Evolutionary conservation across 2,888 invertebrate species (phyloP).

Genomic region (Lysandra bellargus): DNA sequence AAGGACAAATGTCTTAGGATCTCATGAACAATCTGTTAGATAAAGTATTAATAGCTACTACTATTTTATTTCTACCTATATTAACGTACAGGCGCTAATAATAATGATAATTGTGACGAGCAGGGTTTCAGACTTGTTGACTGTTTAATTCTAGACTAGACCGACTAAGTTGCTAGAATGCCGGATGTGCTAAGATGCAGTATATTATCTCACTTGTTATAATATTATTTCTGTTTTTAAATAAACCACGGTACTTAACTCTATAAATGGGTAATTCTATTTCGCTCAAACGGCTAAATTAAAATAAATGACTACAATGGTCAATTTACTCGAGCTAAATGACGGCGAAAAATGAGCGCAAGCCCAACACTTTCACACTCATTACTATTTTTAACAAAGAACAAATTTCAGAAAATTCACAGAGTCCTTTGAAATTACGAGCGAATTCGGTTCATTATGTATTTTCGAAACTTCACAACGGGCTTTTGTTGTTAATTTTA

Average conservation of each 20-base stretch:
- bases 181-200: too few species aligned
- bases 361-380: slow-evolving; percentile 8
- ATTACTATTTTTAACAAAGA: slow-evolving; percentile 26
- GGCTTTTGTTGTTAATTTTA: slow-evolving; percentile 1
- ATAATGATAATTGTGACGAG: too few species aligned
- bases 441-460: slow-evolving; percentile 19
- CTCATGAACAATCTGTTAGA: not conserved
- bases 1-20: not conserved
- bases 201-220: too few species aligned
- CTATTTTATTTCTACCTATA: too few species aligned
- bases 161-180: too few species aligned
- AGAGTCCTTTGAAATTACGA: slow-evolving; percentile 14
- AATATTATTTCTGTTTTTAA: too few species aligned
- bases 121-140: too few species aligned
- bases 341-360: not conserved
- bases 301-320: slow-evolving; percentile 20
- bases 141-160: too few species aligned
- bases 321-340: not conserved
- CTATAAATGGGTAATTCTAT: not conserved
- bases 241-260: too few species aligned
- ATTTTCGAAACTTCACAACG: slow-evolving; percentile 22
- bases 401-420: slow-evolving; percentile 7
- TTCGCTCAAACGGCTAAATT: not conserved
- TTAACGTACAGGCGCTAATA: too few species aligned
- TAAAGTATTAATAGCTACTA: too few species aligned